These are phyloP conservation scores for Enteromius afrohamiltoni DNA, from an alignment of 2,797 vertebrate genomes.

Conservation along the genomic window DNA sequence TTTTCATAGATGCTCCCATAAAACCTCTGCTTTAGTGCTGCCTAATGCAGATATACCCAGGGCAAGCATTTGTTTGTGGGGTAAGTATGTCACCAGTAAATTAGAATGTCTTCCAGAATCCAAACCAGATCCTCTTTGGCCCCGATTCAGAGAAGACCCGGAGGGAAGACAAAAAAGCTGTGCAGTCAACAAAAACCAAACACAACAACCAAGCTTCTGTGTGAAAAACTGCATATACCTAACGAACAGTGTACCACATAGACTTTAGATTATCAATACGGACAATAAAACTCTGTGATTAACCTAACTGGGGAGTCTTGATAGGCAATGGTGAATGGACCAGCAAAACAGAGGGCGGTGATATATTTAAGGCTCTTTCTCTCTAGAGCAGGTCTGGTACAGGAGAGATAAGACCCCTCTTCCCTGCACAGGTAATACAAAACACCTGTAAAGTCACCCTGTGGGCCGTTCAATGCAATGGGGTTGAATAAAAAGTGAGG, in stretches of 20 bases:
- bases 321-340: conserved; percentile 34
- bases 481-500: conserved; percentile 7
- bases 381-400: conserved; percentile 5
- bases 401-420: conserved; percentile 19
- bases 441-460: conserved; percentile 29
- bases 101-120: conserved; percentile 38
- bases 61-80: conserved; percentile 1
- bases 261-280: conserved; percentile 19
- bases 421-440: conserved; percentile 12
- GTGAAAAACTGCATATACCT: not conserved
- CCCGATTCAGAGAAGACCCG: not conserved
- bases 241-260: not conserved
- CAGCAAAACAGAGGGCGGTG: conserved; percentile 12
- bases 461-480: not conserved
- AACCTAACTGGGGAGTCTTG: conserved; percentile 16
- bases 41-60: conserved; percentile 24
- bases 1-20: not conserved
- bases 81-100: conserved; percentile 32
- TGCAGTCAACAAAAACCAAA: conserved; percentile 6
- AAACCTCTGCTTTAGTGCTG: conserved; percentile 4
- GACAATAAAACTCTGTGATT: conserved; percentile 36
- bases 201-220: not conserved
- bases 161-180: conserved; percentile 15
- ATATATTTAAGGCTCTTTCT: conserved; percentile 36
- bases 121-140: conserved; percentile 15